Evolutionary conservation across 2,888 invertebrate species (phyloP).

Genomic region (Deilephila elpenor): DNA sequence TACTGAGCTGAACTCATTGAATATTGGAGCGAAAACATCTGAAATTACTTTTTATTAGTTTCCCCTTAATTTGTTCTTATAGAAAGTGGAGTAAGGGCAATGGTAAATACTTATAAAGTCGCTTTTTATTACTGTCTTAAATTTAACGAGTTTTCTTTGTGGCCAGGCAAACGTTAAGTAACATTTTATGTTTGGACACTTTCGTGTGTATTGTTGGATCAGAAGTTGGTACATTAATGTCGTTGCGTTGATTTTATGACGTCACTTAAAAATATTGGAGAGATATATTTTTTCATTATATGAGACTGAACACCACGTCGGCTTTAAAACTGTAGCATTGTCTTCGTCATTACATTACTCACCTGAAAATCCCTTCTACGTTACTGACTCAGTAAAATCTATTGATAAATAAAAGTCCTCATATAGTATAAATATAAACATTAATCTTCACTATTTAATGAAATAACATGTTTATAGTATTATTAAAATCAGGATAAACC

Average conservation of each 20-base stretch:
- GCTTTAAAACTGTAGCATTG: background rate
- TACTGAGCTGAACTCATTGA: constrained; percentile 31
- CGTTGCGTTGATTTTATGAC: constrained; percentile 25
- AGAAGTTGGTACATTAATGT: constrained; percentile 28
- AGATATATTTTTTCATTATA: constrained; percentile 1
- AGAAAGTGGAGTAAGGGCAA: constrained; percentile 46
- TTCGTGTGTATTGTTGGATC: constrained; percentile 41
- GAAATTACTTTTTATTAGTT: constrained; percentile 48
- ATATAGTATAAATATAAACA: too few species aligned
- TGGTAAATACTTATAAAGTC: constrained; percentile 59
- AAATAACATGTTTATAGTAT: too few species aligned
- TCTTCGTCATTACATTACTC: too few species aligned
- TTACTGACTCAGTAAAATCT: too few species aligned
- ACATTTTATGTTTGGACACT: constrained; percentile 49
- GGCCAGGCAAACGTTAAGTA: constrained; percentile 48
- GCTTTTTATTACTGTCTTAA: constrained; percentile 61
- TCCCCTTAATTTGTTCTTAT: constrained; percentile 55
- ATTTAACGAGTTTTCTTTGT: constrained; percentile 62
- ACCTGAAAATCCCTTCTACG: too few species aligned
- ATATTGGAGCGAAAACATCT: constrained; percentile 32
- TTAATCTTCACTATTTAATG: too few species aligned
- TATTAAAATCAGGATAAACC: too few species aligned
- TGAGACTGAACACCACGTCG: background rate
- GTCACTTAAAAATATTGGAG: constrained; percentile 6
- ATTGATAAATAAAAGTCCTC: too few species aligned